Evolutionary conservation across 2,797 vertebrate genomes (phyloP).

Genomic region (Sebastiscus albofasciatus): DNA sequence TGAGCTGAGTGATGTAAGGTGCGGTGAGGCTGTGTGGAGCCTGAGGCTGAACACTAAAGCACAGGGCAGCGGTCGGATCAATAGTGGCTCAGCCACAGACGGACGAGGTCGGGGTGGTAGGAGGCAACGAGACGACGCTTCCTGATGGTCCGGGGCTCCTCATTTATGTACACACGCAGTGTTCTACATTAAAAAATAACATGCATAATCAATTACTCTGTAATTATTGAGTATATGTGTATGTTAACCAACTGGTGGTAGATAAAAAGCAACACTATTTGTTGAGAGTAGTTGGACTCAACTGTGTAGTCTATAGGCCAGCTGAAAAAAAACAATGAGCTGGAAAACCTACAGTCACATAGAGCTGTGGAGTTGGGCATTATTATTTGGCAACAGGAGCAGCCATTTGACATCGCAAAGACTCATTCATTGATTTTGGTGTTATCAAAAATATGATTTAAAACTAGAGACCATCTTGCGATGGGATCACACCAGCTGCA

Average conservation of each 20-base stretch:
- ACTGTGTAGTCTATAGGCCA: neutral
- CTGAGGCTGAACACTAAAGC: constrained; percentile 63
- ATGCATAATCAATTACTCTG: neutral
- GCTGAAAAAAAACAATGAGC: neutral
- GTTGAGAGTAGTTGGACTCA: neutral
- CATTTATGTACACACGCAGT: neutral
- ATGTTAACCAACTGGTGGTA: neutral
- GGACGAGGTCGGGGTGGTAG: constrained; percentile 2
- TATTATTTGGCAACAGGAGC: neutral
- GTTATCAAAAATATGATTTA: neutral
- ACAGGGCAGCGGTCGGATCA: constrained; percentile 63
- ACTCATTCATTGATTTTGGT: too few relatives aligned
- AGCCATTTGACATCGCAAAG: neutral
- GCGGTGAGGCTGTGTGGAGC: constrained; percentile 50
- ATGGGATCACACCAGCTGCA: neutral
- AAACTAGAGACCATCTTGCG: neutral
- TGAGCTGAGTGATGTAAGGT: constrained; percentile 61
- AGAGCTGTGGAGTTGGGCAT: neutral
- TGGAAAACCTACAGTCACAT: neutral
- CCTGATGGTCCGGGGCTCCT: neutral
- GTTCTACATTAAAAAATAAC: neutral
- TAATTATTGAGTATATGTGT: neutral
- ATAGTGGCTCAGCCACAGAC: constrained; percentile 54
- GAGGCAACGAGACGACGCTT: constrained; percentile 22
- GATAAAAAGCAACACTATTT: neutral